phyloP scores from a whole-genome alignment of 2,888 invertebrate genomes.

The Melanostoma mellinum region DNA sequence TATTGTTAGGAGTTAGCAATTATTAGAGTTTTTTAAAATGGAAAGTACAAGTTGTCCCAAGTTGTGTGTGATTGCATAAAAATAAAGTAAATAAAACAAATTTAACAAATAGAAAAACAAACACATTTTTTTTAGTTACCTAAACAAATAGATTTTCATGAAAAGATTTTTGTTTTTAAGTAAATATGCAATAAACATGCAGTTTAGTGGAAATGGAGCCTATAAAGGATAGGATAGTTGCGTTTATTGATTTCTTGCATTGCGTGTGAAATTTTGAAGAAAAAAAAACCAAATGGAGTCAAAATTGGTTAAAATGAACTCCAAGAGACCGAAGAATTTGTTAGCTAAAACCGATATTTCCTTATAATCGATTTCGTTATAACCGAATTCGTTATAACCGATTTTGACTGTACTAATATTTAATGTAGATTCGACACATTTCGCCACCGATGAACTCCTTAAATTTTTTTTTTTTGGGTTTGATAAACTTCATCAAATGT shows the following conservation, averaged over 20 bases:
- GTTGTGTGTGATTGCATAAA: constrained; percentile 61
- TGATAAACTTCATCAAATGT: too few relatives aligned
- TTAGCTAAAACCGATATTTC: too few relatives aligned
- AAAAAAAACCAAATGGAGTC: not conserved
- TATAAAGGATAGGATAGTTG: constrained; percentile 18
- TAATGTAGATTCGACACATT: too few relatives aligned
- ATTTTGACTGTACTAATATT: too few relatives aligned
- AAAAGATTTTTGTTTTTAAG: not conserved
- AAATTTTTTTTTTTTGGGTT: too few relatives aligned
- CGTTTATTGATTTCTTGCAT: constrained; percentile 51
- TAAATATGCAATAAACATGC: constrained; percentile 54
- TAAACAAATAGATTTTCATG: constrained; percentile 22
- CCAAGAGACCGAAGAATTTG: too few relatives aligned
- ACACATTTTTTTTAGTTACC: constrained; percentile 46
- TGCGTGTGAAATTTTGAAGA: not conserved
- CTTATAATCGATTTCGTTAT: too few relatives aligned
- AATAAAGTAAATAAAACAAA: constrained; percentile 63
- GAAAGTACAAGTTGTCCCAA: constrained; percentile 65
- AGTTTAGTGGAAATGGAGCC: constrained; percentile 31
- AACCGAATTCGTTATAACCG: too few relatives aligned
- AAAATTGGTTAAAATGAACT: too few relatives aligned
- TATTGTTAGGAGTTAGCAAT: constrained; percentile 55
- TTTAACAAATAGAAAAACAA: constrained; percentile 52
- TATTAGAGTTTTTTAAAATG: constrained; percentile 55
- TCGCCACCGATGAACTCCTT: too few relatives aligned